Conservation (phyloP, 2,888 invertebrate genomes). For the Lagria hirta region DNA sequence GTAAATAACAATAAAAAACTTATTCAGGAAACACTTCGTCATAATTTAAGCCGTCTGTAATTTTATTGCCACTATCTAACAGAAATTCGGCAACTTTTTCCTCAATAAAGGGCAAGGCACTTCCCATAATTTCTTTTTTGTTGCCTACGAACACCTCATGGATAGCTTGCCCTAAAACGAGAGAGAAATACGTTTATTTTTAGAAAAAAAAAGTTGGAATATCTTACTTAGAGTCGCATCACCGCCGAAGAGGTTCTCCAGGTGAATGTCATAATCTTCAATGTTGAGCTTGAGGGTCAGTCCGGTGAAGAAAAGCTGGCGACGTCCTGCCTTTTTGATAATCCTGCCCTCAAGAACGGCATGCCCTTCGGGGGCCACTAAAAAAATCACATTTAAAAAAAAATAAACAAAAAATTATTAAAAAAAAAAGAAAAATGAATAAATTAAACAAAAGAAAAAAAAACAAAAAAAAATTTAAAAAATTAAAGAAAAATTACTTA, state of each 20-base stretch:
- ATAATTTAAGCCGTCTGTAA: slow-evolving; percentile 58
- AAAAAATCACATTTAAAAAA: no score
- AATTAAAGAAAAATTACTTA: slow-evolving; percentile 1
- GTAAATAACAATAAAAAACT: no score
- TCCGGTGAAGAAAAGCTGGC: slow-evolving; percentile 53
- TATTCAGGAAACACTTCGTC: slow-evolving; percentile 63
- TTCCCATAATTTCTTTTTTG: slow-evolving; percentile 59
- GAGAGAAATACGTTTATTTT: no score
- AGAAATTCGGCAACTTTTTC: slow-evolving; percentile 57
- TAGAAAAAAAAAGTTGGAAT: no score
- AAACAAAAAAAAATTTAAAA: no score
- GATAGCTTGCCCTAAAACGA: no score
- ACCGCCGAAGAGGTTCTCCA: slow-evolving; percentile 57
- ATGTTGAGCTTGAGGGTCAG: slow-evolving; percentile 58
- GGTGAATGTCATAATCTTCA: slow-evolving; percentile 58
- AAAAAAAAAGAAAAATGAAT: no score
- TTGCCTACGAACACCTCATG: no score
- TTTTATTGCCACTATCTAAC: slow-evolving; percentile 59
- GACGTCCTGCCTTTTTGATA: slow-evolving; percentile 53
- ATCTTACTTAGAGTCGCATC: slow-evolving; percentile 28
- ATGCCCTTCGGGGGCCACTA: no score
- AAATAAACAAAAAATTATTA: no score
- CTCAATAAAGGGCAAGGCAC: slow-evolving; percentile 62
- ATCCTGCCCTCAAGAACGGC: slow-evolving; percentile 51
- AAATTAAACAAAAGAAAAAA: no score